Evolutionary conservation across 53 echinoderm and acorn worm genomes (phyloP), one percentile per base, ranked within the genome.

Genomic region (Echinometra lucunter): DNA sequence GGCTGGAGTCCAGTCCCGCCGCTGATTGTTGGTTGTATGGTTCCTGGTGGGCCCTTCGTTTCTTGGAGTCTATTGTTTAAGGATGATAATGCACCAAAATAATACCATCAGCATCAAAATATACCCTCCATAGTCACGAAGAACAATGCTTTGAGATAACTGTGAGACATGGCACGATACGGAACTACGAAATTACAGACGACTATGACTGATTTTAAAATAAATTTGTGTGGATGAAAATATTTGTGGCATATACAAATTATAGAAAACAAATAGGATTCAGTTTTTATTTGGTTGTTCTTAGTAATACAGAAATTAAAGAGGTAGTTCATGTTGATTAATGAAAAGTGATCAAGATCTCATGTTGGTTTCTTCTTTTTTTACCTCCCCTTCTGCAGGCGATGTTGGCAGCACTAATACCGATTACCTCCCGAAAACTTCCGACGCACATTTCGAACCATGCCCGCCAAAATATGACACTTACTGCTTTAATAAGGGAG

Each of bases 391-490:
- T 63, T 45, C 63, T 63, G 38, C 90, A 91, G 91, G 45, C 30
- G 49, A 91, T 6, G 45, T 16, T 25, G 69, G 32, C 21, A 44
- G 37, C 27, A 91, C 91, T 4, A 91, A 91, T 40, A 91, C 91
- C 44, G 63, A 58, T 45, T 69, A 66, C 66, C 11, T 91, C 12
- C 69, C 91, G 42, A 91, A 91, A 40, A 91, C 91, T 30, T 91
- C 91, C 8, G 95, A 94, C 27, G 87, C 94, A n/a, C 96, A 96
- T 42, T 92, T 94, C 19, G 94, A 96, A n/a, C 91, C 90, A 13
- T 96, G 96, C 53, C 74, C 92, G 19, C 34, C 82, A 1, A 15
- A 10, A 32, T 92, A 94, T n/a, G 82, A 91, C 2, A 74, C 85
- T 16, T 96, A 92, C 45, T 96, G 96, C 18, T 91, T 94, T 83